Evolutionary conservation across 2,888 invertebrate species (phyloP), one percentile per base, ranked within the genome.

Genomic region (Parnassius smintheus): DNA sequence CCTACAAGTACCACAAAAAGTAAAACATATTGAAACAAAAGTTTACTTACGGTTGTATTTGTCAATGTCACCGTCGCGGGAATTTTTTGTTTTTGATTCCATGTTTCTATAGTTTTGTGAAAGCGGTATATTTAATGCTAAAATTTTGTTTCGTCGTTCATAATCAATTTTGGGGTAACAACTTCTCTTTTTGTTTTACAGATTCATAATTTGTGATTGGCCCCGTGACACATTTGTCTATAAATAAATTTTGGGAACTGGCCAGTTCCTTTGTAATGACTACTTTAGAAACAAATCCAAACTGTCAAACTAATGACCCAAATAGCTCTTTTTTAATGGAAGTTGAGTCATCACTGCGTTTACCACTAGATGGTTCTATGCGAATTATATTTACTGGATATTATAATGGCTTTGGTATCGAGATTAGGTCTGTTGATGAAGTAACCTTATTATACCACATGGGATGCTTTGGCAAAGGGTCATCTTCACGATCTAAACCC

Each of bases 401-500:
- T 70, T 95, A 94, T 71, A 95, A 95, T 77, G 95, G 95, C 0
- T 92, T 94, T 66, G 93, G 93, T 68, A 94, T 96, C 1, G 93
- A 94, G 72, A 87, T 96, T 44, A 86, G 81, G 52, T 91, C 94
- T 67, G 76, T 83, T 0, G 90, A 93, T 54, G 93, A 94, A 72
- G 94, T 95, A 78, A 85, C 88, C 67, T 83, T 91, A 7, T 74
- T 96, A 12, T 93, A 95, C 75, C 93, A 94, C 35, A 95, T 94
- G 92, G 96, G 96, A 0, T 95, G 93, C 78, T 96, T 95, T 84
- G 96, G 96, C 0, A 96, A 96, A 86, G 95, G 95, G 1, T 93
- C 94, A 9, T 78, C 92, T 50, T 95, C 95, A 0, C 91, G 94
- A 48, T 92, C 93, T 25, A 88, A 85, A 71, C 94, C 91, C 64